Evolutionary conservation across 2,888 invertebrate species (phyloP), one percentile per base, ranked within the genome.

Genomic region (Nesidiocoris tenuis): DNA sequence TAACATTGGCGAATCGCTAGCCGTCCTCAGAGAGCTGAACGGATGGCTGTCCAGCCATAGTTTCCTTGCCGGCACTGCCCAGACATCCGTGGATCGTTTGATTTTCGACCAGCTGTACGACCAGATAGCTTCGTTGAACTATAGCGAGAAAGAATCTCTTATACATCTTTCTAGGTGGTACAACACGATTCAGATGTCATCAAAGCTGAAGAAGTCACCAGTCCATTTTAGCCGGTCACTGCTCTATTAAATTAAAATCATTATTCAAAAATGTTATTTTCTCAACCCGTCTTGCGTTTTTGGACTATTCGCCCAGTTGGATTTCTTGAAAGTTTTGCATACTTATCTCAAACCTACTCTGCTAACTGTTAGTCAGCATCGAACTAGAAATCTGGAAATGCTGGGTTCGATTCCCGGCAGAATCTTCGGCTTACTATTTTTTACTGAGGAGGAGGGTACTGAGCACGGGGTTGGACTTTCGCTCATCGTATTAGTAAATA

Each of bases 141-240:
- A 61, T 54, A 19, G 24, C 19, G 72, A 72, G 21, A 72, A 72
- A 21, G 61, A 72, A 23, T n/a, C 39, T 21, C 9, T 72, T 5
- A 72, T 72, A n/a, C 72, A 72, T 18, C 23, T 72, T 17, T 72
- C 72, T 7, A 2, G 72, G 9, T 72, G 72, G 72, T 72, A 72
- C 54, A 63, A 39, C 61, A 72, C 72, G 7, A 39, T 72, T 2
- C 72, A 72, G 21, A 12, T 7, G 16, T 61, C 72, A 9, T 39
- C 72, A 3, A 63, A 61, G 21, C 39, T 25, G 5, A 54, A n/a
- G 16, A 61, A 39, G n/a, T 16, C 17, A 12, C 61, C 0, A 7
- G 63, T 72, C 21, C 72, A 39, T 0, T 72, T 72, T 21, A 72
- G 72, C 55, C 19, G 72, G 12, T 72, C 72, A 2, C 63, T 72